These are phyloP conservation scores for Arenaria interpres DNA, from an alignment of 2,113 vertebrate genomes.

Conservation along the genomic window DNA sequence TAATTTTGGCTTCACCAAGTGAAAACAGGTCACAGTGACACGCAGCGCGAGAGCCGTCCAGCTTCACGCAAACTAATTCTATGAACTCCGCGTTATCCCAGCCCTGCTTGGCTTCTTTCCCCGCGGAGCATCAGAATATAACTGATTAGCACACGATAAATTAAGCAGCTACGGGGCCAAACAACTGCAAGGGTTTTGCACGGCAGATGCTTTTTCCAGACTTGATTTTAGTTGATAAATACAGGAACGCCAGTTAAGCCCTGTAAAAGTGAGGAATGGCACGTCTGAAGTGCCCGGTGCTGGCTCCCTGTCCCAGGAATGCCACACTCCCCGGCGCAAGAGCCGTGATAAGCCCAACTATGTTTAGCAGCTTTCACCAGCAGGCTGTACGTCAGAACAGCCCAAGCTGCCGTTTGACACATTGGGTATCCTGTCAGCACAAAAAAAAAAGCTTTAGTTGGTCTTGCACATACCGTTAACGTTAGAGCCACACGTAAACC, in stretches of 20 bases:
- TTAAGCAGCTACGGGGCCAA: not conserved
- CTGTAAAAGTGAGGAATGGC: constrained; percentile 33
- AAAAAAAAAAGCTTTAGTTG: not conserved
- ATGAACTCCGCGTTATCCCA: not conserved
- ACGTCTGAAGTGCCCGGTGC: constrained; percentile 20
- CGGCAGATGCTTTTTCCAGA: not conserved
- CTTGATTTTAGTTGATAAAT: not conserved
- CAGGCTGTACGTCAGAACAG: constrained; percentile 7
- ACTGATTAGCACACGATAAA: not conserved
- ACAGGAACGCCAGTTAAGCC: not conserved
- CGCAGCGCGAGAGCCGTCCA: rapidly evolving
- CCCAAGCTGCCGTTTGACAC: constrained; percentile 55
- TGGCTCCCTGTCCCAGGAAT: constrained; percentile 64
- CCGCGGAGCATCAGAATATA: not conserved
- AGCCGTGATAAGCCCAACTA: constrained; percentile 53
- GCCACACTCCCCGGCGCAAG: constrained; percentile 60
- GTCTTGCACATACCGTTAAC: not conserved
- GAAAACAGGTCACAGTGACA: not conserved
- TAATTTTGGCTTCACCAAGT: not conserved
- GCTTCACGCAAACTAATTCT: not conserved
- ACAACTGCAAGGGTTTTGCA: not conserved
- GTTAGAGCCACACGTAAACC: not conserved
- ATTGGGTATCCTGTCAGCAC: constrained; percentile 65
- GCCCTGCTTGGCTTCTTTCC: not conserved
- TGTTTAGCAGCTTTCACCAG: constrained; percentile 45